phyloP scores from a whole-genome alignment of 1,140 invertebrate species.

The Portunus trituberculatus region DNA sequence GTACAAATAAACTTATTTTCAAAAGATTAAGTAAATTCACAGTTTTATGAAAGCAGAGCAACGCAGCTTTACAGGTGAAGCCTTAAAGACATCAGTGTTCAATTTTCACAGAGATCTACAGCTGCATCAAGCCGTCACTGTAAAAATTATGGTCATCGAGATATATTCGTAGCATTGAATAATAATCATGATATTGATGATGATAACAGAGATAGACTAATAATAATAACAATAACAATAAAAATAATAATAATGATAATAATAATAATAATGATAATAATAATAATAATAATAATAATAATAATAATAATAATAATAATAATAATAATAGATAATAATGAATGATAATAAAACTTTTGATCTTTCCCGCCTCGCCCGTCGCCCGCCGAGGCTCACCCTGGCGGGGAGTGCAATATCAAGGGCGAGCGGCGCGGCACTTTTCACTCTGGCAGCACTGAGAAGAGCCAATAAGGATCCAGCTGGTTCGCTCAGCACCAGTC shows the following conservation, averaged over 20 bases:
- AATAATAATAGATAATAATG: constrained; percentile 3
- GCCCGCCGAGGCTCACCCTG: neutral
- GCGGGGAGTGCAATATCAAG: neutral
- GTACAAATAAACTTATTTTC: neutral
- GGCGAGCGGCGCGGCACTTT: neutral
- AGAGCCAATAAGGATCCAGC: no score
- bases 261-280: neutral
- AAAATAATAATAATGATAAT: neutral
- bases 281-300: constrained; percentile 23
- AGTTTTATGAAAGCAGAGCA: neutral
- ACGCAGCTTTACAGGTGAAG: neutral
- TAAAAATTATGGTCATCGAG: neutral
- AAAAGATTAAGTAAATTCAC: neutral
- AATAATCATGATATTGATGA: neutral
- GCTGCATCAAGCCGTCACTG: neutral
- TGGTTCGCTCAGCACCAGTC: no score
- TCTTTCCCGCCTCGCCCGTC: neutral
- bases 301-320: constrained; percentile 22
- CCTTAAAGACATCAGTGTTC: neutral
- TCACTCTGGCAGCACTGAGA: neutral
- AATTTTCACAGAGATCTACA: neutral
- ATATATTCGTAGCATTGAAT: neutral
- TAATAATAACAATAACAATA: constrained; percentile 23
- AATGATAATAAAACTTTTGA: neutral
- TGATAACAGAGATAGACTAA: neutral